A percentile compares a stretch with the other conserved stretches of the same genome.
phyloP scores from a whole-genome alignment of 1,140 invertebrate species.

The Brachionus koreanus region DNA sequence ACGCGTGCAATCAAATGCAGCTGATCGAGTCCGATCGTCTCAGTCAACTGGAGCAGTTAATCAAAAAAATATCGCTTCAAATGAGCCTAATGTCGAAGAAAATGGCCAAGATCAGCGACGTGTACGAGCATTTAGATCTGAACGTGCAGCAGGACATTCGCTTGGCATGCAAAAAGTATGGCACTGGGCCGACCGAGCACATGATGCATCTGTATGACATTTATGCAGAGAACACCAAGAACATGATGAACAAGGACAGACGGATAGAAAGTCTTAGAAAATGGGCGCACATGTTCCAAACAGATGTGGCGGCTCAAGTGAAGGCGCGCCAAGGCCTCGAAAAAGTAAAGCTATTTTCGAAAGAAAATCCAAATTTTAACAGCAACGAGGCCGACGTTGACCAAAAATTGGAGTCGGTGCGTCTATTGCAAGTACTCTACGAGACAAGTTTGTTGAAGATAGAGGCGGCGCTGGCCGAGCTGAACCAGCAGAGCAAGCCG shows the following conservation, averaged over 20 bases:
- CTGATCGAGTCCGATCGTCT: constrained; percentile 82
- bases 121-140: neutral
- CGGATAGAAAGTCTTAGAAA: constrained; percentile 5
- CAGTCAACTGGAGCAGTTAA: constrained; percentile 66
- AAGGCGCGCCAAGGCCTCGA: neutral
- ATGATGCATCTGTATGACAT: constrained; percentile 34
- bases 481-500: neutral
- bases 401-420: constrained; percentile 7
- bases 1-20: constrained; percentile 68
- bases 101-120: neutral
- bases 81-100: neutral
- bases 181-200: neutral
- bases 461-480: neutral
- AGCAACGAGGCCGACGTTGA: neutral
- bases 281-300: neutral
- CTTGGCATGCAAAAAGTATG: constrained; percentile 4
- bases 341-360: constrained; percentile 16
- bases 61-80: constrained; percentile 22
- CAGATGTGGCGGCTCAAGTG: neutral
- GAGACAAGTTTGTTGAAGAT: constrained; percentile 29
- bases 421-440: neutral
- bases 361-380: constrained; percentile 34
- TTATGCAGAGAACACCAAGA: constrained; percentile 34
- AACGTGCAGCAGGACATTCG: neutral
- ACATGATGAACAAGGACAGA: constrained; percentile 44